Conservation (phyloP, 2,888 invertebrate genomes). For the Drosophila nr. medialis region DNA sequence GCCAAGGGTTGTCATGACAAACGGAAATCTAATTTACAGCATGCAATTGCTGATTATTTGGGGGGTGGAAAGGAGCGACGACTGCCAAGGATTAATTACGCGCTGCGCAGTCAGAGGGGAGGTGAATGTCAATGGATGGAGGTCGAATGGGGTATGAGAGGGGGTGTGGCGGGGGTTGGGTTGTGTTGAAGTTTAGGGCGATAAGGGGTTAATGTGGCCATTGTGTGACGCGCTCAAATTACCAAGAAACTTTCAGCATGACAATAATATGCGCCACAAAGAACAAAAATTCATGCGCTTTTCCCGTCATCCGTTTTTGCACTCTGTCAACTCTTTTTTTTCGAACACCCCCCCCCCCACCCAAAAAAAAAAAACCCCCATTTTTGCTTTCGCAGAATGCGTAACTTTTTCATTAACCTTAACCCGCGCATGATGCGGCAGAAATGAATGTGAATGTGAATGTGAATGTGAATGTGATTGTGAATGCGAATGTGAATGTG, state of each 20-base stretch:
- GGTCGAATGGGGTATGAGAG: too few relatives aligned
- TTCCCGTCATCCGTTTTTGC: slow-evolving; percentile 14
- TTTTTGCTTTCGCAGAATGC: slow-evolving; percentile 5
- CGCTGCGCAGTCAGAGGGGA: slow-evolving; percentile 60
- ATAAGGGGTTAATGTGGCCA: slow-evolving; percentile 74
- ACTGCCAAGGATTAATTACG: slow-evolving; percentile 73
- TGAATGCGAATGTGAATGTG: slow-evolving; percentile 26
- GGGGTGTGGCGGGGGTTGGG: not conserved
- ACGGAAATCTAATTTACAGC: slow-evolving; percentile 78
- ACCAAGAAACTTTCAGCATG: slow-evolving; percentile 68
- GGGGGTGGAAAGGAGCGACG: slow-evolving; percentile 53
- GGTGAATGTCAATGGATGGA: not conserved
- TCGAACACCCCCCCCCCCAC: not conserved
- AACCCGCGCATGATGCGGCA: slow-evolving; percentile 55
- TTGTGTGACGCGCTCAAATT: slow-evolving; percentile 66
- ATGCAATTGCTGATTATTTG: slow-evolving; percentile 63
- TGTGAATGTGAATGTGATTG: slow-evolving; percentile 18
- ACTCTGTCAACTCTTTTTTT: slow-evolving; percentile 46
- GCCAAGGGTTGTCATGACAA: slow-evolving; percentile 74
- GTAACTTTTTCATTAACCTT: slow-evolving; percentile 71
- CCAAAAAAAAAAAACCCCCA: not conserved
- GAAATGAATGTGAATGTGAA: slow-evolving; percentile 12
- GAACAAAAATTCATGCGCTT: slow-evolving; percentile 44
- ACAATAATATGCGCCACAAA: slow-evolving; percentile 49
- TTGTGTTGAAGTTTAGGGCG: slow-evolving; percentile 25